Evolutionary conservation across 2,797 vertebrate species (phyloP).

Genomic region (Sardinella longiceps): DNA sequence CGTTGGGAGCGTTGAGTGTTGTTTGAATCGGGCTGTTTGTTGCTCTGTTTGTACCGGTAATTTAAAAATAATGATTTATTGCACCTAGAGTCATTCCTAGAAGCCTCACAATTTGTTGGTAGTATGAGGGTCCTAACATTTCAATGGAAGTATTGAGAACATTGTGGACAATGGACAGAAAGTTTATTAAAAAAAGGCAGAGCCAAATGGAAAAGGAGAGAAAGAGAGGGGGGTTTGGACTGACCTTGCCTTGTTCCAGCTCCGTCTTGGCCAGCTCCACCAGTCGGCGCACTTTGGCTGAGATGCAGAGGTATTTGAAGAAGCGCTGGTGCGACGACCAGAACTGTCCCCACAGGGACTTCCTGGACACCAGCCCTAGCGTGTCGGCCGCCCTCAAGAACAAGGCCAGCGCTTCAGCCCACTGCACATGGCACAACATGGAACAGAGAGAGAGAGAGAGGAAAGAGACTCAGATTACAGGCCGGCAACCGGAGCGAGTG

Average conservation of each 20-base stretch:
- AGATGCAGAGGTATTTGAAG: conserved; percentile 99
- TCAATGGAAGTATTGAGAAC: too few species aligned
- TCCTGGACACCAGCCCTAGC: conserved; percentile 90
- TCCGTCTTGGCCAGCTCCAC: conserved; percentile 90
- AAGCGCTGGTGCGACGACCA: conserved; percentile 98
- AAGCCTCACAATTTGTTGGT: too few species aligned
- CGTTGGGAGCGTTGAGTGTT: too few species aligned
- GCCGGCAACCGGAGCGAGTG: background rate
- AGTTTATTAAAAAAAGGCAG: too few species aligned
- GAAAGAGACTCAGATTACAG: background rate
- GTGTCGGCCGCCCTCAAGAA: conserved; percentile 91
- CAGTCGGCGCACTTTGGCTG: conserved; percentile 91
- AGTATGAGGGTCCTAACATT: too few species aligned
- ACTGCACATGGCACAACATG: conserved; percentile 72
- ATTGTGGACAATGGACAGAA: too few species aligned
- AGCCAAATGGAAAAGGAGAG: background rate
- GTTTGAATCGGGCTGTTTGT: too few species aligned
- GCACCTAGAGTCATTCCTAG: too few species aligned
- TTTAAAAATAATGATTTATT: too few species aligned
- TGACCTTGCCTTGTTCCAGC: conserved; percentile 87
- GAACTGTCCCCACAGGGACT: conserved; percentile 97
- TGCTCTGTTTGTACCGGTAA: too few species aligned
- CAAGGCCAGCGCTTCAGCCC: conserved; percentile 88
- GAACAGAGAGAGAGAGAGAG: background rate
- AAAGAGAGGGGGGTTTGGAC: background rate